A percentile compares a stretch with the other conserved stretches of the same genome.
These are phyloP conservation scores for Galbula dea DNA, from an alignment of 2,113 vertebrate genomes.

Conservation along the genomic window DNA sequence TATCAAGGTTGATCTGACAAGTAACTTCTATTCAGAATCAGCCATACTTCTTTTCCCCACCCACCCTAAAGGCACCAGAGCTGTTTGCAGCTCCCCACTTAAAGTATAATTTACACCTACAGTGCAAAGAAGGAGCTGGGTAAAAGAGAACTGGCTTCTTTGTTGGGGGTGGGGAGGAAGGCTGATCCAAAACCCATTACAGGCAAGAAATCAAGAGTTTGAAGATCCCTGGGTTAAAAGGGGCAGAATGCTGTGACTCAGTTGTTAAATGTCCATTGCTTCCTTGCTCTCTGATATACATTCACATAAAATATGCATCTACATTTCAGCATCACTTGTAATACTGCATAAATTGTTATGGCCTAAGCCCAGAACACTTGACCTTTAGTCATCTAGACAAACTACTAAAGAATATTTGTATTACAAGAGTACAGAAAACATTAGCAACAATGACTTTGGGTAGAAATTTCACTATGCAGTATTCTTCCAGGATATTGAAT, in stretches of 20 bases:
- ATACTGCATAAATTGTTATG: background rate
- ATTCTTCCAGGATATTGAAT: background rate
- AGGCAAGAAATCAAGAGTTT: background rate
- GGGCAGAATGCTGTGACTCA: background rate
- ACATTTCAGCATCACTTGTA: background rate
- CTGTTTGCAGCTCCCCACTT: background rate
- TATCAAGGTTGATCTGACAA: conserved; percentile 66
- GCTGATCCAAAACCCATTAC: background rate
- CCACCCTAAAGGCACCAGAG: background rate
- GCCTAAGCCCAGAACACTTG: background rate
- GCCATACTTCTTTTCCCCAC: background rate
- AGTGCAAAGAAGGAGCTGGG: background rate
- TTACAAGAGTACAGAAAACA: background rate
- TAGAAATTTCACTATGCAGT: background rate
- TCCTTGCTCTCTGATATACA: background rate
- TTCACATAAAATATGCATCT: background rate
- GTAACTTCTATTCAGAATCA: conserved; percentile 61
- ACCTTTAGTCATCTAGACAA: background rate
- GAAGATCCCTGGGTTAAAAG: background rate
- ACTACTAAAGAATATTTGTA: background rate
- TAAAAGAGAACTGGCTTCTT: background rate
- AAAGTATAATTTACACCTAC: background rate
- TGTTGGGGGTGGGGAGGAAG: background rate
- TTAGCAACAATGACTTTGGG: background rate
- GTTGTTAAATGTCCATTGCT: background rate